A percentile compares a stretch with the other conserved stretches of the same genome.
These are phyloP conservation scores for Hydractinia echinata DNA, from an alignment of 30 jellyfish, hydroid and myxozoan species.

Conservation along the genomic window DNA sequence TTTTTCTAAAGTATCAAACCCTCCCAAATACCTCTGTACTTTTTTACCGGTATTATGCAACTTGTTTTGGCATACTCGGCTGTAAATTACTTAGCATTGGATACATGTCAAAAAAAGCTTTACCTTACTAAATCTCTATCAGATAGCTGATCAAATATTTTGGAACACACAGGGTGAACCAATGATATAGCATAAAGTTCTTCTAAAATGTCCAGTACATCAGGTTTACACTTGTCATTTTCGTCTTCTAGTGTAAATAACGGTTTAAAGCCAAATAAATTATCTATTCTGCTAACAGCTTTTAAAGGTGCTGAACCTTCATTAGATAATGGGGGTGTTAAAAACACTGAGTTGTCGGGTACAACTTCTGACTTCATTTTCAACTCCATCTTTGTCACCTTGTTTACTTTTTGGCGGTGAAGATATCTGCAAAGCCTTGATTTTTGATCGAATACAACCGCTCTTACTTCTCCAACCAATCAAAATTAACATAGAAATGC, in stretches of 20 bases:
- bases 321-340: neutral
- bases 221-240: neutral
- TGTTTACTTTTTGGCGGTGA: slow-evolving; percentile 12
- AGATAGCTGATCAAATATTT: slow-evolving; percentile 24
- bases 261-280: neutral
- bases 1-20: no score
- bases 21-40: no score
- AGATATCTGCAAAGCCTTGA: neutral
- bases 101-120: neutral
- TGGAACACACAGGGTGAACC: neutral
- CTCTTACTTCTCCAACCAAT: neutral
- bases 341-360: neutral
- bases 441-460: slow-evolving; percentile 8
- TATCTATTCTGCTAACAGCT: neutral
- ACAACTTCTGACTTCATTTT: neutral
- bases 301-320: neutral
- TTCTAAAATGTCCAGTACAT: neutral
- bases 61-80: no score
- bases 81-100: no score
- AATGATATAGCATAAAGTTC: neutral
- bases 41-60: no score
- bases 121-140: slow-evolving; percentile 25
- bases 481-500: neutral
- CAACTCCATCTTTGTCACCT: neutral
- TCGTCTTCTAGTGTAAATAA: slow-evolving; percentile 6